Evolutionary conservation across 64 coral and sea anemone species (phyloP).

Genomic region (Porites lutea): DNA sequence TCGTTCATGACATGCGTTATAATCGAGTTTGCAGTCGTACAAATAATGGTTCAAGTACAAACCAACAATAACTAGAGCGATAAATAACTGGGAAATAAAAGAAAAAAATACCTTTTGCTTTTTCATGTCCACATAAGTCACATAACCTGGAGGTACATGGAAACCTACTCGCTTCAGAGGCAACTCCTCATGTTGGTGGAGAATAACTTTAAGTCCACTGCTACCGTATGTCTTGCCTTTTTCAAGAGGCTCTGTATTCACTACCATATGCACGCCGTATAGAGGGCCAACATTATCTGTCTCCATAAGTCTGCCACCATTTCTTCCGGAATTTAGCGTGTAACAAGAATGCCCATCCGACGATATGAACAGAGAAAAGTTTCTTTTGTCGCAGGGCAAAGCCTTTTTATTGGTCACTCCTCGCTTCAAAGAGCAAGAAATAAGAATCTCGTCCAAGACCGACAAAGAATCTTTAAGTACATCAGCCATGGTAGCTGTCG

Average conservation of each 20-base stretch:
- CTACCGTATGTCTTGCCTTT: conserved; percentile 57
- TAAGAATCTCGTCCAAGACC: conserved; percentile 62
- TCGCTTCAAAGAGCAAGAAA: conserved; percentile 49
- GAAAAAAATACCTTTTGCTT: conserved; percentile 73
- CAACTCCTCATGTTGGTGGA: conserved; percentile 83
- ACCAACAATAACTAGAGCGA: not conserved
- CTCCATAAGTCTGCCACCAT: conserved; percentile 18
- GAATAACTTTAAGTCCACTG: conserved; percentile 82
- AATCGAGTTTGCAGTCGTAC: not conserved
- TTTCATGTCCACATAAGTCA: conserved; percentile 78
- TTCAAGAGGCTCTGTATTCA: conserved; percentile 67
- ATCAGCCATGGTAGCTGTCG: conserved; percentile 31
- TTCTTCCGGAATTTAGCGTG: conserved; percentile 76
- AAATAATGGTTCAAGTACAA: not conserved
- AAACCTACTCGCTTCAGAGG: conserved; percentile 84
- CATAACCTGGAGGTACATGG: conserved; percentile 79
- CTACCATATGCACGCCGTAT: conserved; percentile 58
- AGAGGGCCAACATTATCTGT: conserved; percentile 66
- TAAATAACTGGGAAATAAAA: conserved; percentile 1
- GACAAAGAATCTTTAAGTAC: conserved; percentile 43
- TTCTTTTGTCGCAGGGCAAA: conserved; percentile 13
- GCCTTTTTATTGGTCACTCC: not conserved
- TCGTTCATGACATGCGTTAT: not conserved
- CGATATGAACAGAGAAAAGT: conserved; percentile 85
- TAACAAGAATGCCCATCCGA: conserved; percentile 82